phyloP scores from a whole-genome alignment of 2,797 vertebrate species.

The Rachycentron canadum region DNA sequence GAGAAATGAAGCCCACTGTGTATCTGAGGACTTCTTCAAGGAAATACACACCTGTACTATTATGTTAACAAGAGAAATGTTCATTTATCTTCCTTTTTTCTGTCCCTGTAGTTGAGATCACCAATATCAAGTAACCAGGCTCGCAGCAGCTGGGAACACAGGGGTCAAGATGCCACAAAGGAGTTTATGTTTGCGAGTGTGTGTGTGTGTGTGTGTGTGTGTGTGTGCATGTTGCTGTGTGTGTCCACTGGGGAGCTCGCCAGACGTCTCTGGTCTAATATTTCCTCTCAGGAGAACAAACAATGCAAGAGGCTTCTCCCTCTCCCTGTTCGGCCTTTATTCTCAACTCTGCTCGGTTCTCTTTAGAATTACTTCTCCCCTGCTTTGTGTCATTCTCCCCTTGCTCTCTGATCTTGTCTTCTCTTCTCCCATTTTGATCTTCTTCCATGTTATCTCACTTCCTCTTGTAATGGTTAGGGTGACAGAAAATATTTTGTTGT shows the following conservation, averaged over 20 bases:
- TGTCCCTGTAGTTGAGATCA: conserved; percentile 55
- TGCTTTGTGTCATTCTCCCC: conserved; percentile 16
- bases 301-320: conserved; percentile 55
- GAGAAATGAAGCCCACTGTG: background rate
- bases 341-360: conserved; percentile 30
- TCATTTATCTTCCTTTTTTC: conserved; percentile 29
- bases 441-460: conserved; percentile 6
- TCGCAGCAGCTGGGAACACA: conserved; percentile 61
- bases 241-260: conserved; percentile 57
- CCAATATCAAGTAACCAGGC: conserved; percentile 63
- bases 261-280: conserved; percentile 69
- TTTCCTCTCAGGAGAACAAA: conserved; percentile 74
- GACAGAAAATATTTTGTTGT: conserved; percentile 27
- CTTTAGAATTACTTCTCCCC: conserved; percentile 22
- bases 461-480: conserved; percentile 19
- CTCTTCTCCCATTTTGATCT: conserved; percentile 19
- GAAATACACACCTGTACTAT: conserved; percentile 14
- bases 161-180: conserved; percentile 56
- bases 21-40: background rate
- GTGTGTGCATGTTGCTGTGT: conserved; percentile 20
- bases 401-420: conserved; percentile 25
- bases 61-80: conserved; percentile 7
- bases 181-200: conserved; percentile 52
- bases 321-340: conserved; percentile 41
- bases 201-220: conserved; percentile 33